Evolutionary conservation across 2,113 vertebrate species (phyloP).

Genomic region (Melospiza melodia): DNA sequence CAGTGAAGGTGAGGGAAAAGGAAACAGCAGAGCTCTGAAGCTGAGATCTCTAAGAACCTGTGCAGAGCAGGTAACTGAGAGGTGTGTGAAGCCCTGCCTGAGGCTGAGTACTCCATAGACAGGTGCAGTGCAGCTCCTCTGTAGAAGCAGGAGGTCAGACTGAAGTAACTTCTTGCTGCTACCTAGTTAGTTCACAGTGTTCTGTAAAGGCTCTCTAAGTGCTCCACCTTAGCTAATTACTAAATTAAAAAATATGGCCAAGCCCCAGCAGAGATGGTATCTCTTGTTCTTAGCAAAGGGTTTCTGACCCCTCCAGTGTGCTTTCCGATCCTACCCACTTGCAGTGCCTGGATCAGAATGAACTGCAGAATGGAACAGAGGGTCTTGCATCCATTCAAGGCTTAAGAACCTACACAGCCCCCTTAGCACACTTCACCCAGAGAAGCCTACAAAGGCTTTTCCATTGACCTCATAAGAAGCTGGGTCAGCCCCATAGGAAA

Average conservation of each 20-base stretch:
- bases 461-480: not conserved
- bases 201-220: not conserved
- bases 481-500: not conserved
- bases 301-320: not conserved
- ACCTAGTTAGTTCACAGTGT: fast-evolving
- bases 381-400: not conserved
- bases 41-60: not conserved
- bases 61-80: not conserved
- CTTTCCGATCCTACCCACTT: not conserved
- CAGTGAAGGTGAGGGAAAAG: not conserved
- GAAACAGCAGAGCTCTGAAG: not conserved
- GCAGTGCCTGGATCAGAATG: not conserved
- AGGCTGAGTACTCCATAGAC: not conserved
- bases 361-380: not conserved
- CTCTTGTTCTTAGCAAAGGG: not conserved
- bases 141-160: not conserved
- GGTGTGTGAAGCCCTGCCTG: not conserved
- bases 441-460: not conserved
- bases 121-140: not conserved
- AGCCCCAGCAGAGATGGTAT: not conserved
- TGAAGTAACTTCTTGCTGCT: not conserved
- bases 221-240: not conserved
- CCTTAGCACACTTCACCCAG: not conserved
- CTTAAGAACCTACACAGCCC: not conserved
- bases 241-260: not conserved